Conservation (phyloP, 2,888 invertebrate genomes). For the Molorchus minor region DNA sequence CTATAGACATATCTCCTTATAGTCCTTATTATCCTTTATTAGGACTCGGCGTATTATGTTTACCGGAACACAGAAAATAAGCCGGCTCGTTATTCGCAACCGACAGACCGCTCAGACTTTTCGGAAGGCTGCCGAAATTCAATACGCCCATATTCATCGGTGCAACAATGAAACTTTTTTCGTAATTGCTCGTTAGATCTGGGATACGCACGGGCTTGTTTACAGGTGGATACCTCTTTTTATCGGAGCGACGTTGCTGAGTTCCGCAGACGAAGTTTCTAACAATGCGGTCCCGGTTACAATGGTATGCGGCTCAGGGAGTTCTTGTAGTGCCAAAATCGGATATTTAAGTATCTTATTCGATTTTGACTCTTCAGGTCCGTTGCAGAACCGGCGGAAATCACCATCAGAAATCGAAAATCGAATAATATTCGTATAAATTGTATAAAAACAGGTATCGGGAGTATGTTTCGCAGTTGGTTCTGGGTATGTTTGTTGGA, state of each 20-base stretch:
- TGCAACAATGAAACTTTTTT: conserved; percentile 50
- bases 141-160: conserved; percentile 53
- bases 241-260: conserved; percentile 35
- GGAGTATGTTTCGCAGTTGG: no score
- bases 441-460: no score
- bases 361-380: no score
- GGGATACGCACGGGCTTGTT: conserved; percentile 43
- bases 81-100: conserved; percentile 54
- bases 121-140: conserved; percentile 39
- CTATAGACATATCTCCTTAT: conserved; percentile 46
- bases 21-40: conserved; percentile 54
- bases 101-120: conserved; percentile 44
- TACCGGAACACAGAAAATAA: conserved; percentile 47
- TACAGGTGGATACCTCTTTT: conserved; percentile 42
- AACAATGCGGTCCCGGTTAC: conserved; percentile 35
- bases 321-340: conserved; percentile 2
- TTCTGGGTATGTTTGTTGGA: no score
- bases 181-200: conserved; percentile 52
- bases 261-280: conserved; percentile 34
- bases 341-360: no score
- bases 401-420: no score
- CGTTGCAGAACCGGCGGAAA: no score
- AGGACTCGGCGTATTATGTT: conserved; percentile 46
- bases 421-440: no score
- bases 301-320: conserved; percentile 20